phyloP scores from a whole-genome alignment of 2,113 vertebrate species.

The Dissostichus mawsoni region DNA sequence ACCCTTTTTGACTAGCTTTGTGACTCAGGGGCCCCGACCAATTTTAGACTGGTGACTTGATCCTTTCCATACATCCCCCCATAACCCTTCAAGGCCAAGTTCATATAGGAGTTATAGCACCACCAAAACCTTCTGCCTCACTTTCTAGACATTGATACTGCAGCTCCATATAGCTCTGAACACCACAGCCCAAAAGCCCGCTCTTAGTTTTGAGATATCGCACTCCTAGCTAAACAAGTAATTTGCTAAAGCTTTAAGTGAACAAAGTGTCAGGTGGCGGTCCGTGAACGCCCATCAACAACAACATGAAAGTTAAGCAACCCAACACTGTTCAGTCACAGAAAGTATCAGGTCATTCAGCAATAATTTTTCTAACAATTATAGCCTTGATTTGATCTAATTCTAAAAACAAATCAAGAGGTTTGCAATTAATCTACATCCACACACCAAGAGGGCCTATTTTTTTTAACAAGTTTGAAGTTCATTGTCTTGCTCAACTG shows the following conservation, averaged over 20 bases:
- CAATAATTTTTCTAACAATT: background rate
- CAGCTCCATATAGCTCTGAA: constrained; percentile 6
- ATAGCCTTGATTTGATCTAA: background rate
- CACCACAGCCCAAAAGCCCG: background rate
- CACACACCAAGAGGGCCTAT: background rate
- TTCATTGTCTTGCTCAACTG: background rate
- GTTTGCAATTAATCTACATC: background rate
- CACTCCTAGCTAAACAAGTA: background rate
- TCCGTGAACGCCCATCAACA: constrained; percentile 1
- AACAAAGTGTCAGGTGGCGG: background rate
- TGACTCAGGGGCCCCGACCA: background rate
- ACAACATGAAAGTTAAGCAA: constrained; percentile 16
- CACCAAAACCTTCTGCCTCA: constrained; percentile 1
- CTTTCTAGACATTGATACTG: constrained; percentile 1
- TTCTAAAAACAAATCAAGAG: background rate
- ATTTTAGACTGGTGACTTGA: constrained; percentile 39
- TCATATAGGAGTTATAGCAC: constrained; percentile 19
- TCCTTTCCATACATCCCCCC: constrained; percentile 18
- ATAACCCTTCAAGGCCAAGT: constrained; percentile 9
- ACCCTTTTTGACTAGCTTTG: background rate
- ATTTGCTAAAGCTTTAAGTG: background rate
- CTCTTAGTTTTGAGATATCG: background rate
- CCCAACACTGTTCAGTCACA: background rate
- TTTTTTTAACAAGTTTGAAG: background rate
- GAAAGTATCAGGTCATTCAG: background rate